Evolutionary conservation across 2,797 vertebrate genomes (phyloP).

Genomic region (Carapus acus): DNA sequence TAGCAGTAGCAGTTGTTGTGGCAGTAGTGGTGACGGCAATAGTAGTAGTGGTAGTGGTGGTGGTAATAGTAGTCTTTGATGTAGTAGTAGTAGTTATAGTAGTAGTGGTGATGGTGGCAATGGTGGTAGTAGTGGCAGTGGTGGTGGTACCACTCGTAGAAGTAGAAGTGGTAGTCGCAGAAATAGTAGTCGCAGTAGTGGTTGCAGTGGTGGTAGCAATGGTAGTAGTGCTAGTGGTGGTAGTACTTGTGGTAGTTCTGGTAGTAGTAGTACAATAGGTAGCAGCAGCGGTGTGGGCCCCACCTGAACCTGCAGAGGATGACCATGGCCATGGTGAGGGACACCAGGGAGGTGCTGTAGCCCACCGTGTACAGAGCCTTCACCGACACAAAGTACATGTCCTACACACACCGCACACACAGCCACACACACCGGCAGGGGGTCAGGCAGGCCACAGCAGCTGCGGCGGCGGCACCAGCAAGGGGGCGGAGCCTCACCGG

Average conservation of each 20-base stretch:
- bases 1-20: neutral
- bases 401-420: slow-evolving; percentile 57
- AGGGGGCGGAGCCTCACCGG: slow-evolving; percentile 44
- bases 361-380: slow-evolving; percentile 96
- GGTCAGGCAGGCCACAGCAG: no score
- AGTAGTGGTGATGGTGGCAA: neutral
- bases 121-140: neutral
- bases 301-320: slow-evolving; percentile 98
- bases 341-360: slow-evolving; percentile 93
- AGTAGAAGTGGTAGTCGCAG: neutral
- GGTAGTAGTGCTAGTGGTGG: neutral
- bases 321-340: slow-evolving; percentile 93
- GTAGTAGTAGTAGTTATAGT: no score
- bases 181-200: neutral
- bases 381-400: slow-evolving; percentile 85
- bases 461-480: no score
- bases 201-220: no score
- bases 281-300: slow-evolving; percentile 38
- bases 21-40: no score
- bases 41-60: no score
- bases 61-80: no score
- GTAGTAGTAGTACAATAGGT: neutral
- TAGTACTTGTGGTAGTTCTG: neutral
- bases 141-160: no score
- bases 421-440: no score